Evolutionary conservation across 2,113 vertebrate genomes (phyloP), one percentile per base, ranked within the genome.

Genomic region (Noturus placidus): DNA sequence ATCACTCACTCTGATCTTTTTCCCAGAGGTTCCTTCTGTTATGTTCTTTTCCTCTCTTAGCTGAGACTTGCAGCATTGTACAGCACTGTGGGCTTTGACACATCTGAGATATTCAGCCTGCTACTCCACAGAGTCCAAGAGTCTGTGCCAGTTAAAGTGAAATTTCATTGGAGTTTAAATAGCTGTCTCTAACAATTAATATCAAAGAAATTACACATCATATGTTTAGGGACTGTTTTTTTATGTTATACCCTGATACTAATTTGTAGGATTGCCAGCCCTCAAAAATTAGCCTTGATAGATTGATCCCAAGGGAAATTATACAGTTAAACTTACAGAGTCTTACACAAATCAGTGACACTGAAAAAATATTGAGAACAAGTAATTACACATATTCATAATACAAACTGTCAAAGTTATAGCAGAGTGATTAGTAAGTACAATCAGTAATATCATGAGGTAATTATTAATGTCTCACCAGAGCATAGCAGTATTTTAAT

Each of bases 1-100:
- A 82, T 83, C 80, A 78, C n/a, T 81, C 25, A 38, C 86, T 65
- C 72, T 84, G n/a, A 76, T 42, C 83, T 74, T 83, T 42, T 88
- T 14, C 69, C 63, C 35, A 84, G 86, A 87, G 61, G 14, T 57
- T 57, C 52, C 25, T 70, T 81, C 30, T 70, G 86, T 81, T 83
- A 61, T 86, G 13, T 57, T 87, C 42, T 42, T 46, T 61, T 56
- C 19, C 76, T 80, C 46, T 65, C 19, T 61, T 78, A 17, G 46
- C 85, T 54, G 20, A 54, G 61, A 67, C 56, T 61, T 42, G 59
- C 76, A 77, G 63, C 76, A 63, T 63, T 69, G 46, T 33, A 38
- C 59, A 33, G 61, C 42, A 35, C 35, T 17, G 27, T 83, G 38
- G 85, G 3, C 63, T 56, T 80, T 13, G 17, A 63, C 46, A 80